Percentiles rank a stretch among this genome's conserved stretches.
Evolutionary conservation across 2,888 invertebrate species (phyloP).

Genomic region (Torymus tubicola): DNA sequence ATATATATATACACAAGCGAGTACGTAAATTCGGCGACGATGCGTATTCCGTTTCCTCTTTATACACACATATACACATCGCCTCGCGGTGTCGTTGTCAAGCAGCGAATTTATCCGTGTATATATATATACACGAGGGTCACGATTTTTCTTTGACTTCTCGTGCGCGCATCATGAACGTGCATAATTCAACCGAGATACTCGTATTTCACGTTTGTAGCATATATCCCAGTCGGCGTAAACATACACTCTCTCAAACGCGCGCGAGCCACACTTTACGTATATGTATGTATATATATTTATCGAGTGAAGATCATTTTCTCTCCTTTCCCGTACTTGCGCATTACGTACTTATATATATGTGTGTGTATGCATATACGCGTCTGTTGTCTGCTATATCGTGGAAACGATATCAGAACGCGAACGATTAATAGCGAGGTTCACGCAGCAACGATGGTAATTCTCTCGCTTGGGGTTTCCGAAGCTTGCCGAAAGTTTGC

Average conservation of each 20-base stretch:
- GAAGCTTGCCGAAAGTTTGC: neutral
- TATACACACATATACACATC: no score
- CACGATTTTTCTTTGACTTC: no score
- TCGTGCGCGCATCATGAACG: neutral
- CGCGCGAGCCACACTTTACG: neutral
- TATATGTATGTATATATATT: no score
- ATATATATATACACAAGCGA: no score
- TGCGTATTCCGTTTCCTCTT: no score
- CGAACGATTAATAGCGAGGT: constrained; percentile 44
- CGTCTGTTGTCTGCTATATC: no score
- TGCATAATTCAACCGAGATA: constrained; percentile 15
- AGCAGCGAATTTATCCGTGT: no score
- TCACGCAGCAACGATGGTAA: neutral
- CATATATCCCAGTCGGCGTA: constrained; percentile 29
- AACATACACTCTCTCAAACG: neutral
- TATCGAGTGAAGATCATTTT: constrained; percentile 31
- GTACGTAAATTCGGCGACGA: no score
- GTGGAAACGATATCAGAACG: constrained; percentile 16
- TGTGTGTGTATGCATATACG: no score
- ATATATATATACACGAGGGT: no score
- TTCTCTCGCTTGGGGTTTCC: neutral
- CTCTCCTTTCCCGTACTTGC: neutral
- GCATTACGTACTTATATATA: neutral
- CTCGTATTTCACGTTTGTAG: constrained; percentile 23
- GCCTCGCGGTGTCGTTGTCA: neutral